These are phyloP conservation scores for Solea senegalensis DNA, from an alignment of 2,113 vertebrate species.

Conservation along the genomic window DNA sequence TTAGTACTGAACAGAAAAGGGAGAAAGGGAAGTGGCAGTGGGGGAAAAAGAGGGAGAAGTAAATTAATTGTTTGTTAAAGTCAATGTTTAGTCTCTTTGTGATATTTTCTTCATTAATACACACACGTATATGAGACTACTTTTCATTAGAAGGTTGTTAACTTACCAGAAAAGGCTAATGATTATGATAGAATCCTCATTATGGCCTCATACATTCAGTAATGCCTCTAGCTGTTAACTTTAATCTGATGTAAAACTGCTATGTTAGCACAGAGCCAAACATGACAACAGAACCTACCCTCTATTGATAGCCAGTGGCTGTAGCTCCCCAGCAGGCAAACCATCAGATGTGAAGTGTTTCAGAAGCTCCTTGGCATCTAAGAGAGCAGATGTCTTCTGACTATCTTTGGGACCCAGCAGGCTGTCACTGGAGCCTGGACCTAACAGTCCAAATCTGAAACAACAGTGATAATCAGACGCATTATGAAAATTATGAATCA, in stretches of 20 bases:
- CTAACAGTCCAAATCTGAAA: conserved; percentile 77
- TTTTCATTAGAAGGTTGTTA: conserved; percentile 17
- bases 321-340: conserved; percentile 87
- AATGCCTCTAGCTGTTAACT: not conserved
- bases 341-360: conserved; percentile 93
- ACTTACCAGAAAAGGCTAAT: conserved; percentile 28
- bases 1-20: conserved; percentile 80
- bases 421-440: conserved; percentile 81
- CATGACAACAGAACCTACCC: conserved; percentile 76
- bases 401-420: conserved; percentile 89
- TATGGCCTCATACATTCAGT: conserved; percentile 29
- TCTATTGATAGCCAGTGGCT: conserved; percentile 86
- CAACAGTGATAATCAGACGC: not conserved
- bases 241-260: conserved; percentile 1
- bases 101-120: conserved; percentile 13
- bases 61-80: conserved; percentile 9
- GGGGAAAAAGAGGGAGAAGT: not conserved
- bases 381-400: conserved; percentile 79
- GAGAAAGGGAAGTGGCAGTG: not conserved
- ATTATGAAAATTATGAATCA: not conserved
- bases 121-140: not conserved
- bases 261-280: not conserved
- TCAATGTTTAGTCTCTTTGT: not conserved
- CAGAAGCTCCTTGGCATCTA: conserved; percentile 92
- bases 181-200: conserved; percentile 59